Evolutionary conservation across 2,888 invertebrate species (phyloP).

Genomic region (Omphaloscelis lunosa): DNA sequence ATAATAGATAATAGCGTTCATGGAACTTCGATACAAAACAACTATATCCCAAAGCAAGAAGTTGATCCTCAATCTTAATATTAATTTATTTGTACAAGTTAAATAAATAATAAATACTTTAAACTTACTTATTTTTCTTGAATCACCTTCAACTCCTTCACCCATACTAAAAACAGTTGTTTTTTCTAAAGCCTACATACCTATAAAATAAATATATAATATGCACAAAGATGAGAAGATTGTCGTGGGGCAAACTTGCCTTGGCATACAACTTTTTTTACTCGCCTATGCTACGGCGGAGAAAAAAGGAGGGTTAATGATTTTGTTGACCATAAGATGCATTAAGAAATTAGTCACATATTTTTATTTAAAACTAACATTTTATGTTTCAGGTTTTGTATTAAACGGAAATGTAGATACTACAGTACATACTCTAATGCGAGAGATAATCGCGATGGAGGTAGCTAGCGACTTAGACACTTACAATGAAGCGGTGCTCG

Average conservation of each 20-base stretch:
- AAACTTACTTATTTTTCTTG: neutral
- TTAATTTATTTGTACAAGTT: neutral
- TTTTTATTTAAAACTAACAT: neutral
- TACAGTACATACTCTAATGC: slow-evolving; percentile 93
- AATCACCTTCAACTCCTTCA: neutral
- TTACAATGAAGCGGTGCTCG: slow-evolving; percentile 96
- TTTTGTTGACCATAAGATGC: no score
- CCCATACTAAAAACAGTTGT: neutral
- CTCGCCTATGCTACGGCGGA: no score
- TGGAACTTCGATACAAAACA: neutral
- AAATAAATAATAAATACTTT: neutral
- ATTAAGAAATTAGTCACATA: neutral
- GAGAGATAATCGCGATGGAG: slow-evolving; percentile 96
- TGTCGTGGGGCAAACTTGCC: neutral
- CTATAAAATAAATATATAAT: neutral
- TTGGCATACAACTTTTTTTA: neutral
- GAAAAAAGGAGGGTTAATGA: no score
- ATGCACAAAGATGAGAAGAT: neutral
- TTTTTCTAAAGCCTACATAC: neutral
- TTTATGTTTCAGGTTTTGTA: slow-evolving; percentile 90
- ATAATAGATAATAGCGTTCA: slow-evolving; percentile 10
- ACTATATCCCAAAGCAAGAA: neutral
- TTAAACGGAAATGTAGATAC: slow-evolving; percentile 95
- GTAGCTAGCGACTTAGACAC: slow-evolving; percentile 94
- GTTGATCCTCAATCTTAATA: neutral